Conservation (phyloP, 2,797 vertebrate genomes). For the Microchirus variegatus region DNA sequence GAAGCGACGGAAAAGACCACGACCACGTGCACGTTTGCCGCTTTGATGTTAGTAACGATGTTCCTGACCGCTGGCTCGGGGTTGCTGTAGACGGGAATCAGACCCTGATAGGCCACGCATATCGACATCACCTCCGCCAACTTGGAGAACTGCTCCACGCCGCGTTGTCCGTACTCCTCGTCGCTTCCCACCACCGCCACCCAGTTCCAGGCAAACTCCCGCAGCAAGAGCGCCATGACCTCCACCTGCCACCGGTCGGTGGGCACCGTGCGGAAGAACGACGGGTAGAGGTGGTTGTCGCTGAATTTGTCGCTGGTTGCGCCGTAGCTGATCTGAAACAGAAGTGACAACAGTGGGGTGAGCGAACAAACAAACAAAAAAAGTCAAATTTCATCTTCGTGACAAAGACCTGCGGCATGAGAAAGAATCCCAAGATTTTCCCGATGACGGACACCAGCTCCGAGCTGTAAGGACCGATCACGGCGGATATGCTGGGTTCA, state of each 20-base stretch:
- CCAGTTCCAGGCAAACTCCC: constrained; percentile 88
- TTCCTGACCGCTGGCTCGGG: constrained; percentile 1
- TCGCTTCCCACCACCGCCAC: constrained; percentile 87
- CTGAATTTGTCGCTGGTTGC: constrained; percentile 88
- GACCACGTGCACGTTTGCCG: constrained; percentile 77
- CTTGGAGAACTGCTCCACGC: constrained; percentile 75
- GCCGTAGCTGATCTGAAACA: constrained; percentile 85
- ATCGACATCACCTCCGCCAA: constrained; percentile 65
- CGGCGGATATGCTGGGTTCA: constrained; percentile 81
- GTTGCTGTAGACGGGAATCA: constrained; percentile 81
- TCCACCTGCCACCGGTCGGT: constrained; percentile 82
- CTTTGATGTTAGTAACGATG: constrained; percentile 71
- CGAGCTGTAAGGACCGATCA: constrained; percentile 85
- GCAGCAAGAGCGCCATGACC: constrained; percentile 80
- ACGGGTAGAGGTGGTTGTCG: constrained; percentile 79
- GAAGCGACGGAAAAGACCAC: constrained; percentile 80
- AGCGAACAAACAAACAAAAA: no score
- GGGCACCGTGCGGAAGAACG: constrained; percentile 90
- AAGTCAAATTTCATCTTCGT: no score
- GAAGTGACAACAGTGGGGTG: no score
- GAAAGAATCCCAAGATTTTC: constrained; percentile 88
- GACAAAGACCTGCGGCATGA: constrained; percentile 88
- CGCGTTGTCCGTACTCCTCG: constrained; percentile 85
- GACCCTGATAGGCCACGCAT: constrained; percentile 88
- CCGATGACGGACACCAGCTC: constrained; percentile 82